A percentile compares a stretch with the other conserved stretches of the same genome.
Conservation (phyloP, 2,888 invertebrate species). For the Epistrophe eligans region DNA sequence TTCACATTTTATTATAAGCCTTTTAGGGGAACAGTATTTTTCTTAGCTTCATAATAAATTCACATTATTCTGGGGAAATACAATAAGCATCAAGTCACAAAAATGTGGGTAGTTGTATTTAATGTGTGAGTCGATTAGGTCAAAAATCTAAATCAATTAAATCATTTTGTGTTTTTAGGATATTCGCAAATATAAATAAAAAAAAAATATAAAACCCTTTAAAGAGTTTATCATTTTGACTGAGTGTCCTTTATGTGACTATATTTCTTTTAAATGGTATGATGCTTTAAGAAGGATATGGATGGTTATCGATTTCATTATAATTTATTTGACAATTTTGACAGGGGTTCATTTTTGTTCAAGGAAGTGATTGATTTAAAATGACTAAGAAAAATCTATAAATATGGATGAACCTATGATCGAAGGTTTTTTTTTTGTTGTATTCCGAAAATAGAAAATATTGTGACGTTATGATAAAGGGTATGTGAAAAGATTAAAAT, state of each 20-base stretch:
- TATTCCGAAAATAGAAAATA: not conserved
- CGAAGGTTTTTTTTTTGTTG: not conserved
- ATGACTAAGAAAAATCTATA: not conserved
- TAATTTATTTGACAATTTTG: not conserved
- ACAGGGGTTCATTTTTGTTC: constrained; percentile 7
- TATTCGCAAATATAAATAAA: not conserved
- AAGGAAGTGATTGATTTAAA: constrained; percentile 9
- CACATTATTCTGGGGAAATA: not conserved
- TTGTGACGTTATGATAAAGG: no score
- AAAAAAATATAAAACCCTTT: no score
- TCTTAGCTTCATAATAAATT: not conserved
- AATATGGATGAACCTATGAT: not conserved
- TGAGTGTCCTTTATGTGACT: not conserved
- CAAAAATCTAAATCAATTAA: not conserved
- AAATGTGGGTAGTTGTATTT: not conserved
- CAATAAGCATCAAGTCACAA: not conserved
- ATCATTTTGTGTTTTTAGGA: not conserved
- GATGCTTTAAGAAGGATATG: not conserved
- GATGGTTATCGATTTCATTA: not conserved
- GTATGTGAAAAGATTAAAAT: no score
- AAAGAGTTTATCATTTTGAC: not conserved
- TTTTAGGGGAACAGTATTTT: not conserved
- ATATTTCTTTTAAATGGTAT: not conserved
- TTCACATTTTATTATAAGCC: not conserved
- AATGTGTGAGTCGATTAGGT: not conserved